These are phyloP conservation scores for Okapia johnstoni DNA, from an alignment of 2,113 vertebrate species.

Conservation along the genomic window DNA sequence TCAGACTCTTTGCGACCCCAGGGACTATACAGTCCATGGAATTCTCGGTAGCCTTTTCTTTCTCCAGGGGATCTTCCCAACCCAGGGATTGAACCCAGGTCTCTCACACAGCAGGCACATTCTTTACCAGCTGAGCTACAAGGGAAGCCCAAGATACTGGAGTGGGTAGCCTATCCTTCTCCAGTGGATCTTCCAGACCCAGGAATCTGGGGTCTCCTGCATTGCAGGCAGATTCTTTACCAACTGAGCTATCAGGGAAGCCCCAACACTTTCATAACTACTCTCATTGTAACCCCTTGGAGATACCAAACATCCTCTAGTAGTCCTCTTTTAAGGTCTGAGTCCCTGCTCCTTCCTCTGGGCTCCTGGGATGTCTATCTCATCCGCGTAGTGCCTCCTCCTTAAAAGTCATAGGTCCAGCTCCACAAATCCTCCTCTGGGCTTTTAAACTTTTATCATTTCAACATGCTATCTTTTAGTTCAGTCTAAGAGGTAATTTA, in stretches of 20 bases:
- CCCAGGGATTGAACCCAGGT: neutral
- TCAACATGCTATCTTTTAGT: neutral
- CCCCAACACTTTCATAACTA: neutral
- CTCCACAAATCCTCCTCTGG: neutral
- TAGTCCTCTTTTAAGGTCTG: neutral
- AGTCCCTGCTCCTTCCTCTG: neutral
- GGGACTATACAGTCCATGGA: neutral
- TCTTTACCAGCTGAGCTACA: neutral
- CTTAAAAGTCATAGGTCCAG: neutral
- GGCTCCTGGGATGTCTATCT: neutral
- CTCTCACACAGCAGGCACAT: neutral
- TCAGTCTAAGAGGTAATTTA: neutral
- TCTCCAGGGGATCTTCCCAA: neutral
- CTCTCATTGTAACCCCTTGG: neutral
- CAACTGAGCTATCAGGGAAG: neutral
- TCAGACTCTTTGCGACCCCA: neutral
- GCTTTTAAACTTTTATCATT: neutral
- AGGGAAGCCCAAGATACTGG: neutral
- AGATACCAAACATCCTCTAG: neutral
- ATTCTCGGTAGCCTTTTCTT: neutral
- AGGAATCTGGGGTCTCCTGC: neutral
- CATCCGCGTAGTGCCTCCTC: fast-evolving
- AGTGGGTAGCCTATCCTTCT: neutral
- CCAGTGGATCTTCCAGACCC: neutral
- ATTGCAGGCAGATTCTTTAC: neutral